Evolutionary conservation across 2,888 invertebrate genomes (phyloP), one percentile per base, ranked within the genome.

Genomic region (Hesperia comma): DNA sequence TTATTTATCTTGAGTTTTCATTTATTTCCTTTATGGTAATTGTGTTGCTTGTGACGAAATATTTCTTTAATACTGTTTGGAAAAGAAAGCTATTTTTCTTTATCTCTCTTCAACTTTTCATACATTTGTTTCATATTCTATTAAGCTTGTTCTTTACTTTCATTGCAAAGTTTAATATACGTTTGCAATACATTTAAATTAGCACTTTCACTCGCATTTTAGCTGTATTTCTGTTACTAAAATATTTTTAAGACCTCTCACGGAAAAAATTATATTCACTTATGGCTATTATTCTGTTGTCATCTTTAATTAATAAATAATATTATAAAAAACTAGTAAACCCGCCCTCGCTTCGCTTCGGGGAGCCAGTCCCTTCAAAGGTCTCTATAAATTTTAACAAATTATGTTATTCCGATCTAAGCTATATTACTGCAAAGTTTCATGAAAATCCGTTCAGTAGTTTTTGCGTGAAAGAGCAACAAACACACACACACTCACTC

Each of bases 1-100:
- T 68, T 61, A 61, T 53, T 61, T 64, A 26, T 51, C 49, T 51
- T 57, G 63, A 33, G 68, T 68, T 68, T 68, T 68, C 68, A 66
- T 68, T 68, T 64, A 51, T 68, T 56, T 64, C 68, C 63, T 68
- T 43, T 54, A 37, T 49, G 61, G 43, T 61, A 15, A 33, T 49
- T 40, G 54, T 56, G n/a, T 54, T 49, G 60, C 46, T 61, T 61
- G 17, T 55, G 19, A 21, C 17, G 17, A n/a, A 56, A 26, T 26
- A 67, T 63, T 41, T 40, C 37, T 15, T 53, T 19, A 2, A n/a
- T n/a, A 21, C 12, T 41, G 17, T 43, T 63, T 19, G 4, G 4
- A 10, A 19, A 49, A 12, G 8, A 17, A 19, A 10, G 49, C 7
- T 49, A 19, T 19, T 3, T 19, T 49, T 19, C 10, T 46, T 46